Evolutionary conservation across 2,113 vertebrate genomes (phyloP).

Genomic region (Drymodes brunneopygia): DNA sequence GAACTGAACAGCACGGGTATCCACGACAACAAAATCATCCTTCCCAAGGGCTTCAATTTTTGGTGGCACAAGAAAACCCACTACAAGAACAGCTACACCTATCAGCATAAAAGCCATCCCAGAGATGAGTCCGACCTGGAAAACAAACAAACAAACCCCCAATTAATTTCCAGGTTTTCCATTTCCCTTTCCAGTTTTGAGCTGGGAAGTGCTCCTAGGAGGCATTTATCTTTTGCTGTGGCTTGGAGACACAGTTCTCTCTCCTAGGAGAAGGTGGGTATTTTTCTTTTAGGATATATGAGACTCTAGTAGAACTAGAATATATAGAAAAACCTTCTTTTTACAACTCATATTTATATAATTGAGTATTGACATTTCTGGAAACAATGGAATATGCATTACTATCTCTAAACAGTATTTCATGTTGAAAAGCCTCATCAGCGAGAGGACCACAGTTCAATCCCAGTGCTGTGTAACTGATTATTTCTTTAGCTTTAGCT

Average conservation of each 20-base stretch:
- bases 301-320: background rate
- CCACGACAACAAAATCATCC: constrained; percentile 88
- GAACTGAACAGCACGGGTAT: constrained; percentile 84
- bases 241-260: background rate
- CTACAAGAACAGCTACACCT: constrained; percentile 85
- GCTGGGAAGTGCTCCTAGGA: background rate
- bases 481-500: background rate
- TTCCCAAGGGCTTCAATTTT: constrained; percentile 93
- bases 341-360: background rate
- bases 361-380: background rate
- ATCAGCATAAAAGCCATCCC: constrained; percentile 85
- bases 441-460: background rate
- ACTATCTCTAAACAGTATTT: background rate
- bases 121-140: constrained; percentile 91
- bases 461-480: background rate
- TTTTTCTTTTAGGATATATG: background rate
- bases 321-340: background rate
- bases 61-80: constrained; percentile 87
- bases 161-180: background rate
- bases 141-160: background rate
- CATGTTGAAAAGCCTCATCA: background rate
- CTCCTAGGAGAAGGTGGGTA: background rate
- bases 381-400: background rate
- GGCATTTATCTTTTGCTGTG: background rate
- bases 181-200: background rate